Percentiles rank a stretch among this genome's conserved stretches.
Conservation (phyloP, 2,888 invertebrate genomes). For the Diaprepes abbreviatus region DNA sequence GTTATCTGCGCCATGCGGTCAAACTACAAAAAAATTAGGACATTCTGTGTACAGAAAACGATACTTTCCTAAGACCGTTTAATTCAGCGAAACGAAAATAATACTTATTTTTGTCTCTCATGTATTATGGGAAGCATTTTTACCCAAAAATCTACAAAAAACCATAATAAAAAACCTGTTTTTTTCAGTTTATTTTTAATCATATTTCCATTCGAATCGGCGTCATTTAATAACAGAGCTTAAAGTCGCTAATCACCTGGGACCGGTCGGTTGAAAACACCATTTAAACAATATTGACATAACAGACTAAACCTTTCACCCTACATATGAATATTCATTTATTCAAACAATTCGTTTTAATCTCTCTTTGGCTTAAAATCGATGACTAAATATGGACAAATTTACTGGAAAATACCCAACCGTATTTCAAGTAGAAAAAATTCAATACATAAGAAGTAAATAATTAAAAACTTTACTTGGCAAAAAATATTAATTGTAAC, state of each 20-base stretch:
- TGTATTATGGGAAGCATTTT: too few species aligned
- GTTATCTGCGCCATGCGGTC: too few species aligned
- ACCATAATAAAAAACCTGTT: too few species aligned
- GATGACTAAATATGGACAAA: neutral
- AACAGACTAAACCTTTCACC: constrained; percentile 21
- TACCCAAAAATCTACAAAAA: too few species aligned
- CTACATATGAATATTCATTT: constrained; percentile 22
- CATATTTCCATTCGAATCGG: neutral
- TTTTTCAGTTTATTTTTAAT: neutral
- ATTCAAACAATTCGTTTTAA: neutral
- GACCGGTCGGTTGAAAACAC: neutral
- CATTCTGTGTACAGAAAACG: too few species aligned
- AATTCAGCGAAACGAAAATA: too few species aligned
- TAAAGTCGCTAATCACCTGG: neutral
- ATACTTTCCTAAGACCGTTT: too few species aligned
- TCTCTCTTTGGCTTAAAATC: neutral
- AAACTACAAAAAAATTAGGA: too few species aligned
- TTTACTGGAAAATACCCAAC: neutral
- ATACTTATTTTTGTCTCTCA: too few species aligned
- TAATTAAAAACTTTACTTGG: too few species aligned
- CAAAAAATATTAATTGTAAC: too few species aligned
- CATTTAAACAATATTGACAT: constrained; percentile 21
- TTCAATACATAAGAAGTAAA: too few species aligned
- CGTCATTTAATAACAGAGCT: neutral
- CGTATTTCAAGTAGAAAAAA: neutral